These are phyloP conservation scores for Hemistola chrysoprasaria DNA, from an alignment of 2,888 invertebrate genomes.

Conservation along the genomic window DNA sequence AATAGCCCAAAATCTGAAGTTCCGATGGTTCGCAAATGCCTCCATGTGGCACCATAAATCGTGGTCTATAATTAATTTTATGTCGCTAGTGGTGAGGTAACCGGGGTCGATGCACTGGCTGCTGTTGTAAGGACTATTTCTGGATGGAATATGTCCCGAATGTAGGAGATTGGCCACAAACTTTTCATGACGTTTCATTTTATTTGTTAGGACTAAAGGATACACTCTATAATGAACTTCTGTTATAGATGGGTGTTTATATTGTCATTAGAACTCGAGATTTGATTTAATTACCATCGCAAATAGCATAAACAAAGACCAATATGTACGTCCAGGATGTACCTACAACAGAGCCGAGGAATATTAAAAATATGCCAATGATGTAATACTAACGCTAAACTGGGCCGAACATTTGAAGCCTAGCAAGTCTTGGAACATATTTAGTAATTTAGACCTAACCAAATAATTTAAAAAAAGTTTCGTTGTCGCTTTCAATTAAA, in stretches of 20 bases:
- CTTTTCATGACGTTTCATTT: too few species aligned
- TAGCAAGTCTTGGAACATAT: too few species aligned
- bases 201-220: too few species aligned
- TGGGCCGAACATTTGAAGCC: not conserved
- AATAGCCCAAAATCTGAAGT: constrained; percentile 16
- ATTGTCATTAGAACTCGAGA: too few species aligned
- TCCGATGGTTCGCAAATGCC: constrained; percentile 8
- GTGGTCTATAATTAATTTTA: constrained; percentile 59
- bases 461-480: too few species aligned
- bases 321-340: too few species aligned
- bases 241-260: too few species aligned
- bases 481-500: too few species aligned
- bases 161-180: constrained; percentile 24
- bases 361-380: constrained; percentile 7
- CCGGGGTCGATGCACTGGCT: constrained; percentile 53
- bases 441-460: too few species aligned
- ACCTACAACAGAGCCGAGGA: not conserved
- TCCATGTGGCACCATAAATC: constrained; percentile 21
- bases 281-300: too few species aligned
- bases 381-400: constrained; percentile 7
- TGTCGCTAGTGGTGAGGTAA: constrained; percentile 49
- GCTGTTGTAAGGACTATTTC: constrained; percentile 42
- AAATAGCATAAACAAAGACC: too few species aligned
- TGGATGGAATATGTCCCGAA: constrained; percentile 42
- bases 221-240: too few species aligned